Evolutionary conservation across 2,113 vertebrate species (phyloP).

Genomic region (Austrofundulus limnaeus): DNA sequence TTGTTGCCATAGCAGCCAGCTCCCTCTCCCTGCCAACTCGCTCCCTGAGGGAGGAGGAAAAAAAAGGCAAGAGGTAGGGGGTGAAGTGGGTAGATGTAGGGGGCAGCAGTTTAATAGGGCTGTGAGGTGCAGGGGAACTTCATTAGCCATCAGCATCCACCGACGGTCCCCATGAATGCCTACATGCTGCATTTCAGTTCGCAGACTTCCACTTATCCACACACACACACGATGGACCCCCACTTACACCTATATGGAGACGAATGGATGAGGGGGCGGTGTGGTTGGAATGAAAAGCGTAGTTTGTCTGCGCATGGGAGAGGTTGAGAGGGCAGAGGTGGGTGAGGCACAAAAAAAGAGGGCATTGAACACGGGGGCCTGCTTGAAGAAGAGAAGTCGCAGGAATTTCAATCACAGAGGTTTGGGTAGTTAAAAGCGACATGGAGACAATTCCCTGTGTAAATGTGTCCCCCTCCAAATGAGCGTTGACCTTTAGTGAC

Average conservation of each 20-base stretch:
- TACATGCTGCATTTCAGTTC: constrained; percentile 59
- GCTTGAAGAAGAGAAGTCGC: constrained; percentile 30
- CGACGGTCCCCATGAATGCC: constrained; percentile 50
- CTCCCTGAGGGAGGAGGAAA: constrained; percentile 78
- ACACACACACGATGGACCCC: constrained; percentile 52
- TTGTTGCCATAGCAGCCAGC: constrained; percentile 84
- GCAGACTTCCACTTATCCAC: constrained; percentile 66
- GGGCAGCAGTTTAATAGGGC: constrained; percentile 74
- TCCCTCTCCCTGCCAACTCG: constrained; percentile 78
- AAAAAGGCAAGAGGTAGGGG: constrained; percentile 71
- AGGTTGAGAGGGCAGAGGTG: constrained; percentile 51
- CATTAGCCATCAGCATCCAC: constrained; percentile 66
- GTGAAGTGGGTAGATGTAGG: constrained; percentile 74
- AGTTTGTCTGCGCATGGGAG: constrained; percentile 36
- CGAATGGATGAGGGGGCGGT: constrained; percentile 51
- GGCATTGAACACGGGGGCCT: constrained; percentile 41
- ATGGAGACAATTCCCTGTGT: constrained; percentile 29
- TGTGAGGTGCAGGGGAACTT: constrained; percentile 72
- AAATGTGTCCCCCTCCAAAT: constrained; percentile 10
- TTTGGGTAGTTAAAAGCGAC: constrained; percentile 43
- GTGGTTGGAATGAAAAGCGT: constrained; percentile 65
- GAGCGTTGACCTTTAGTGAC: constrained; percentile 53
- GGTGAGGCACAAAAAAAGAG: constrained; percentile 57
- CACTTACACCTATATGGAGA: constrained; percentile 60
- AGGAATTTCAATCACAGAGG: constrained; percentile 34